These are phyloP conservation scores for Sebastes reedi DNA, from an alignment of 2,797 vertebrate genomes.

Conservation along the genomic window DNA sequence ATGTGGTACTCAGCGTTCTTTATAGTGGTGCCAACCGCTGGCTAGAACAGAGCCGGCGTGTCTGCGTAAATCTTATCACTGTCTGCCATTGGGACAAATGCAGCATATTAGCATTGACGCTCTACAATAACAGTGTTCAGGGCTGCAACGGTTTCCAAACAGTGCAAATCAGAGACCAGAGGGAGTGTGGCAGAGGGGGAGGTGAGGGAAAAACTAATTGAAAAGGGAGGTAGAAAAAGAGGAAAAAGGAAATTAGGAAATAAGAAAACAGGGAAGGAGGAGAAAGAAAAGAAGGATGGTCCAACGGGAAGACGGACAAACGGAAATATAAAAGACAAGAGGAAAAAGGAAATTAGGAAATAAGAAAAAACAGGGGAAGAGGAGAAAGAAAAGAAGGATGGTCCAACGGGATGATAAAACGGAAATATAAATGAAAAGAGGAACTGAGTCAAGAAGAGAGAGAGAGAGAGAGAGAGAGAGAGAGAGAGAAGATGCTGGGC, in stretches of 20 bases:
- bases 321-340: too few relatives aligned
- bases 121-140: constrained; percentile 35
- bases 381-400: background rate
- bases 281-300: background rate
- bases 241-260: background rate
- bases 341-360: too few relatives aligned
- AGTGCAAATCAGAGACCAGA: constrained; percentile 7
- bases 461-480: background rate
- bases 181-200: constrained; percentile 1
- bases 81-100: constrained; percentile 37
- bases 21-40: constrained; percentile 39
- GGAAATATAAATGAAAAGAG: too few relatives aligned
- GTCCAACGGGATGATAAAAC: too few relatives aligned
- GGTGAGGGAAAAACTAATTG: background rate
- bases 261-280: background rate
- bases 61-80: constrained; percentile 52
- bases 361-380: background rate
- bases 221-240: background rate
- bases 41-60: background rate
- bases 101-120: constrained; percentile 40
- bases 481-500: background rate
- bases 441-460: background rate
- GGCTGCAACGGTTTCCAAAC: background rate
- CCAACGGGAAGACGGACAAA: too few relatives aligned
- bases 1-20: constrained; percentile 38